Evolutionary conservation across 2,113 vertebrate genomes (phyloP).

Genomic region (Syngnathus scovelli): DNA sequence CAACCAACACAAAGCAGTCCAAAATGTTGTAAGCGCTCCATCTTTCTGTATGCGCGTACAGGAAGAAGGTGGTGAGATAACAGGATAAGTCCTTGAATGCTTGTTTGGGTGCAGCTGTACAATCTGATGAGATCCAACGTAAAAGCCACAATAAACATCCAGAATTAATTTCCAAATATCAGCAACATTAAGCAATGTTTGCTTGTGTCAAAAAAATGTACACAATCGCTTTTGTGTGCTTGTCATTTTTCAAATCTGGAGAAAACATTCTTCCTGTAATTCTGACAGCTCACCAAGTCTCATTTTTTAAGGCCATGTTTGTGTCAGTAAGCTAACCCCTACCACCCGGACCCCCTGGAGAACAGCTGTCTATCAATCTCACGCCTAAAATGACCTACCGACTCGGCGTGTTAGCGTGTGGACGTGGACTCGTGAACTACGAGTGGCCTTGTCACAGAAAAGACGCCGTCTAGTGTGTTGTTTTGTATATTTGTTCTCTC

Average conservation of each 20-base stretch:
- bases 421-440: not conserved
- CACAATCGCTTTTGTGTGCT: not conserved
- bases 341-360: constrained; percentile 19
- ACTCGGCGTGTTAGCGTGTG: too few relatives aligned
- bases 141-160: too few relatives aligned
- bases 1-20: constrained; percentile 30
- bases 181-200: not conserved
- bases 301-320: constrained; percentile 5
- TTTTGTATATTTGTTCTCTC: not conserved
- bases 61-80: constrained; percentile 42
- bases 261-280: not conserved
- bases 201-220: not conserved
- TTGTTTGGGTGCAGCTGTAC: not conserved
- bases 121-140: too few relatives aligned
- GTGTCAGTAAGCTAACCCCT: constrained; percentile 4
- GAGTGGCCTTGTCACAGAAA: constrained; percentile 17
- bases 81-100: constrained; percentile 32
- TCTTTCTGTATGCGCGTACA: constrained; percentile 26
- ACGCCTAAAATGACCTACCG: constrained; percentile 2
- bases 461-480: not conserved
- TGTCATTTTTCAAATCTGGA: not conserved
- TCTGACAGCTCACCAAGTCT: not conserved
- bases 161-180: too few relatives aligned
- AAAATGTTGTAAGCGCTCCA: constrained; percentile 27
- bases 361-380: constrained; percentile 24